Evolutionary conservation across 2,888 invertebrate species (phyloP).

Genomic region (Tubulanus polymorphus): DNA sequence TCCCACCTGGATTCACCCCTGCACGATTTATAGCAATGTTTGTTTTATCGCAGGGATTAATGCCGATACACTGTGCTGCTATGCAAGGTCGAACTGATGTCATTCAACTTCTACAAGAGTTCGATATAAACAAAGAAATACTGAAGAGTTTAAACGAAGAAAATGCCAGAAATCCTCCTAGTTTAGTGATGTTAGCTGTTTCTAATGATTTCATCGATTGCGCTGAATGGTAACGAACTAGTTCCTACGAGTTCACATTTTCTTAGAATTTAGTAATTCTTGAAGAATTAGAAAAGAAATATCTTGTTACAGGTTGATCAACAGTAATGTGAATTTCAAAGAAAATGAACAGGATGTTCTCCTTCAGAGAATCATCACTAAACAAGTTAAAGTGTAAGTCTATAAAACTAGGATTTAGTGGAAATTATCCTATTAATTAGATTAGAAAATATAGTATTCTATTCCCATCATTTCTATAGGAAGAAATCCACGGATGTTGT

Average conservation of each 20-base stretch:
- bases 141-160: constrained; percentile 31
- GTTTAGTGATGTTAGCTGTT: constrained; percentile 43
- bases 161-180: constrained; percentile 33
- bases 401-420: no score
- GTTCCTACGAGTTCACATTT: not conserved
- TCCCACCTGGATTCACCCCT: no score
- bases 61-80: constrained; percentile 50
- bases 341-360: constrained; percentile 43
- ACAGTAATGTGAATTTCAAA: constrained; percentile 43
- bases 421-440: no score
- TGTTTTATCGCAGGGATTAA: constrained; percentile 41
- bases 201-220: constrained; percentile 43
- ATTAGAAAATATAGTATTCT: no score
- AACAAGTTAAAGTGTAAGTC: constrained; percentile 44
- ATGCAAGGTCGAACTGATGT: constrained; percentile 50
- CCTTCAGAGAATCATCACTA: constrained; percentile 43
- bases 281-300: no score
- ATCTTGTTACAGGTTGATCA: constrained; percentile 34
- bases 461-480: no score
- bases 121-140: constrained; percentile 33
- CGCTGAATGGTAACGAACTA: constrained; percentile 38
- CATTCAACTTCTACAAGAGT: constrained; percentile 34
- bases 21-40: no score
- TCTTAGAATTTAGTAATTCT: not conserved
- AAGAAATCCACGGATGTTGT: constrained; percentile 33